A percentile compares a stretch with the other conserved stretches of the same genome.
phyloP scores from a whole-genome alignment of 2,113 vertebrate species.

The Cololabis saira region DNA sequence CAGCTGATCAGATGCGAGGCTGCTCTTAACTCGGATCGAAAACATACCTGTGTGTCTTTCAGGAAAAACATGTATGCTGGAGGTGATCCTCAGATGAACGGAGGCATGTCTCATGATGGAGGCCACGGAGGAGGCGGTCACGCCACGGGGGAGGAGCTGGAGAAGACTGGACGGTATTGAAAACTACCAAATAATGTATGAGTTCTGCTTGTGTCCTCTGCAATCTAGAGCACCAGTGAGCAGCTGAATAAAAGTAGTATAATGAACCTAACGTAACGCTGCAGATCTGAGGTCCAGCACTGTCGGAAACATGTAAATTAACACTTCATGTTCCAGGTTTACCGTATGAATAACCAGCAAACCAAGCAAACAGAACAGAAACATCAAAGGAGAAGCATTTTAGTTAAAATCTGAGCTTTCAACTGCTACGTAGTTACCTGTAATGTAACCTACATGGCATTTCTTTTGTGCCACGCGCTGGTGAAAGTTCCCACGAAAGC shows the following conservation, averaged over 20 bases:
- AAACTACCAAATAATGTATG: too few relatives aligned
- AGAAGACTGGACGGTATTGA: constrained; percentile 90
- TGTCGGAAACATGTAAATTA: too few relatives aligned
- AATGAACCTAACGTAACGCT: background rate
- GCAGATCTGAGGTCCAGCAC: too few relatives aligned
- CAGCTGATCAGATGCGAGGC: background rate
- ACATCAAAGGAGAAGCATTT: too few relatives aligned
- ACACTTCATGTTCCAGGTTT: too few relatives aligned
- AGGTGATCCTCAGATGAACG: constrained; percentile 95
- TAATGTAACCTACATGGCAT: too few relatives aligned
- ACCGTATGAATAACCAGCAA: too few relatives aligned
- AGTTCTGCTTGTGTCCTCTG: background rate
- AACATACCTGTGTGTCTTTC: constrained; percentile 30
- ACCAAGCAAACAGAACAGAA: too few relatives aligned
- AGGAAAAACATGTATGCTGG: constrained; percentile 97
- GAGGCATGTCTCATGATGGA: constrained; percentile 88
- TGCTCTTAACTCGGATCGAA: background rate
- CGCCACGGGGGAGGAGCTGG: constrained; percentile 87
- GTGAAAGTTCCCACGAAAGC: too few relatives aligned
- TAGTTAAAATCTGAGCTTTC: too few relatives aligned
- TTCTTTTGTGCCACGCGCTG: too few relatives aligned
- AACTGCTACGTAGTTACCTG: too few relatives aligned
- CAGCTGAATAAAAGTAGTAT: background rate
- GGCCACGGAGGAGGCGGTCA: constrained; percentile 90
- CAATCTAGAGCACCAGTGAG: background rate